Evolutionary conservation across 2,113 vertebrate genomes (phyloP).

Genomic region (Cochlearius cochlearius): DNA sequence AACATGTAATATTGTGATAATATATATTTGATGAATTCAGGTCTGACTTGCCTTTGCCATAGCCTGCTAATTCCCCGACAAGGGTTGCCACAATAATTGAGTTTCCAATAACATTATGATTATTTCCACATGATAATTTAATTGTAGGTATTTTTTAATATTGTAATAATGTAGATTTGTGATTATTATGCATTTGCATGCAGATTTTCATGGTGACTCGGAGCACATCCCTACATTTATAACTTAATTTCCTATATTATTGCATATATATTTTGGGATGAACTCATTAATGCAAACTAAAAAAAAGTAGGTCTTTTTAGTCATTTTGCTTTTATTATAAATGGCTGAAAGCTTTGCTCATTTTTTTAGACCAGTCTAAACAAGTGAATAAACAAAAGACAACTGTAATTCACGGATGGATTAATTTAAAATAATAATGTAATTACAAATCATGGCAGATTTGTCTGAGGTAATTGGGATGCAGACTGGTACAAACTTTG

Average conservation of each 20-base stretch:
- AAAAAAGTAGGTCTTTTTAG: constrained; percentile 73
- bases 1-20: constrained; percentile 99
- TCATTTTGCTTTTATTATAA: constrained; percentile 77
- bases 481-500: constrained; percentile 67
- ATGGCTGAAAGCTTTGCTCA: constrained; percentile 71
- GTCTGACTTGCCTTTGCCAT: constrained; percentile 97
- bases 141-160: constrained; percentile 98
- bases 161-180: constrained; percentile 99
- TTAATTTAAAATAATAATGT: constrained; percentile 76
- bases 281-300: constrained; percentile 82
- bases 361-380: constrained; percentile 71
- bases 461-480: constrained; percentile 73
- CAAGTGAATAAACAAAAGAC: constrained; percentile 72
- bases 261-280: constrained; percentile 91
- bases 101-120: constrained; percentile 99
- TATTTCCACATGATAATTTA: constrained; percentile 99
- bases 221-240: constrained; percentile 95
- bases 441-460: constrained; percentile 74
- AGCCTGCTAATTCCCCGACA: constrained; percentile 99
- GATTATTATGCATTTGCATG: constrained; percentile 99
- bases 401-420: constrained; percentile 74
- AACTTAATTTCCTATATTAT: constrained; percentile 99
- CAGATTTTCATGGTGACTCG: constrained; percentile 93
- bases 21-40: constrained; percentile 99
- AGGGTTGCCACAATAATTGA: constrained; percentile 98